Conservation (phyloP, 1,140 invertebrate genomes). For the Sitobion miscanthi region DNA sequence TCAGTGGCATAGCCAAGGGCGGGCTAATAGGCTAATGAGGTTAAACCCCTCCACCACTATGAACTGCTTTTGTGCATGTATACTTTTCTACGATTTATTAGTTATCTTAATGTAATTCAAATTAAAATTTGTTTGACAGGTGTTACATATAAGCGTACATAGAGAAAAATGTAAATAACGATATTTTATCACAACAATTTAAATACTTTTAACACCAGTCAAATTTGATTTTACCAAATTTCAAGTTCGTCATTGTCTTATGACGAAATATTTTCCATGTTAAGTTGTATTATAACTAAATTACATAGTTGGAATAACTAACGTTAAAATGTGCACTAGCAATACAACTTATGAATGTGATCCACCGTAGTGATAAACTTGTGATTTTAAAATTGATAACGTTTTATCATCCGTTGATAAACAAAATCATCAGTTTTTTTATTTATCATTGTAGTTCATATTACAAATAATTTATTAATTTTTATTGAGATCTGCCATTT, state of each 20-base stretch:
- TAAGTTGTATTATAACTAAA: too few species aligned
- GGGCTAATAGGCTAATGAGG: too few species aligned
- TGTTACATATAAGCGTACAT: neutral
- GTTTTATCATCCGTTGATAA: neutral
- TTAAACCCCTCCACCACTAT: too few species aligned
- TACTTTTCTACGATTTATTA: neutral
- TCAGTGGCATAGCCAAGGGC: too few species aligned
- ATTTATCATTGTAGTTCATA: neutral
- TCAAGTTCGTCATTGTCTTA: neutral
- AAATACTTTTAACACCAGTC: neutral
- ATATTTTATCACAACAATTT: neutral
- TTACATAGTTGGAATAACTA: too few species aligned
- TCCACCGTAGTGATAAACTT: neutral
- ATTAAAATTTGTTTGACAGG: neutral
- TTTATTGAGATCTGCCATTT: neutral
- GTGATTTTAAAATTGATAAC: neutral
- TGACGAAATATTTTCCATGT: neutral
- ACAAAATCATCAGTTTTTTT: neutral
- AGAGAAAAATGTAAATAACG: neutral
- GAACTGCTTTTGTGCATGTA: neutral
- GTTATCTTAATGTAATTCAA: neutral
- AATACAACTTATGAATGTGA: too few species aligned
- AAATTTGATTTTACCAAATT: neutral
- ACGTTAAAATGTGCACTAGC: too few species aligned
- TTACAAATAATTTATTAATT: neutral